Conservation (phyloP, 1,140 invertebrate genomes). For the Helicorthomorpha holstii region DNA sequence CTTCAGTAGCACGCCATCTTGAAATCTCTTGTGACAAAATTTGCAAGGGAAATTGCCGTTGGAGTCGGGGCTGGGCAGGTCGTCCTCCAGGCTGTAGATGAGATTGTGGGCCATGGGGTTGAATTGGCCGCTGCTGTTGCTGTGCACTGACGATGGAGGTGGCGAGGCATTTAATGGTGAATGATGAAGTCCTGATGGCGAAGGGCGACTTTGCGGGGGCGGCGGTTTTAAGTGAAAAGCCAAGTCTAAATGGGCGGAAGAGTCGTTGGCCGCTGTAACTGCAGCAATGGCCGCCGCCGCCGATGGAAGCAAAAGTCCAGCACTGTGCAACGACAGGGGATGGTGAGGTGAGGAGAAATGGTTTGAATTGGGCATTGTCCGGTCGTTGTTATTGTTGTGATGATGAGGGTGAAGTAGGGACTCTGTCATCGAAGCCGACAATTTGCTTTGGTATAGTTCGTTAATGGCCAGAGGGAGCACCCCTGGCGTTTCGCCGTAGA, state of each 20-base stretch:
- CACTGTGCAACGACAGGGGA: background rate
- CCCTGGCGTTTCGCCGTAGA: constrained; percentile 50
- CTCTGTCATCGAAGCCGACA: constrained; percentile 21
- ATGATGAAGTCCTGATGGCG: constrained; percentile 28
- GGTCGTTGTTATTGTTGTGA: constrained; percentile 26
- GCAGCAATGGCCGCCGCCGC: background rate
- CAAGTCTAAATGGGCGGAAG: constrained; percentile 23
- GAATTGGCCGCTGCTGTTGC: background rate
- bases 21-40: constrained; percentile 41
- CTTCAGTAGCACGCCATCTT: constrained; percentile 38
- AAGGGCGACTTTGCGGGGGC: constrained; percentile 19
- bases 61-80: constrained; percentile 20
- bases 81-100: constrained; percentile 15
- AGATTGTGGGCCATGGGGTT: constrained; percentile 23
- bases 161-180: constrained; percentile 25
- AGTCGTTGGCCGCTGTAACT: constrained; percentile 17
- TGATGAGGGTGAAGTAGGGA: too few relatives aligned
- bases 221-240: constrained; percentile 16
- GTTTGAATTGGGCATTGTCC: constrained; percentile 19
- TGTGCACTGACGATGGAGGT: background rate
- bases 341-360: constrained; percentile 3
- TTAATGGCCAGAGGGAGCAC: constrained; percentile 31
- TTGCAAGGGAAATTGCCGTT: constrained; percentile 44
- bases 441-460: constrained; percentile 29
- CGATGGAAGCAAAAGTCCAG: background rate